These are phyloP conservation scores for Agrilus planipennis DNA, from an alignment of 1,140 invertebrate genomes.

Conservation along the genomic window DNA sequence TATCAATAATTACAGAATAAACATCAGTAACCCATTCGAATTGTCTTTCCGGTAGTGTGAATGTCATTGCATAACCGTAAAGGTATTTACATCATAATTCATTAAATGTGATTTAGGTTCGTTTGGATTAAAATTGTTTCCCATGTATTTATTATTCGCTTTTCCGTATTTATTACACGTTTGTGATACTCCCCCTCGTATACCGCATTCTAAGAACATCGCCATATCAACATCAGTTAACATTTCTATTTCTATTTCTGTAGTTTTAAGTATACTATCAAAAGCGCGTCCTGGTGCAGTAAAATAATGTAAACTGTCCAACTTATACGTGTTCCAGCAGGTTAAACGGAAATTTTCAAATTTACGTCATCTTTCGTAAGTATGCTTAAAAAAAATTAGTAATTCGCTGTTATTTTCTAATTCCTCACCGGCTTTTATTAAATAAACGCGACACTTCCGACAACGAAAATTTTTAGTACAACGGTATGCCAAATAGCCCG, in stretches of 20 bases:
- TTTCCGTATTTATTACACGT: slow-evolving; percentile 14
- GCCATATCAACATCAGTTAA: slow-evolving; percentile 29
- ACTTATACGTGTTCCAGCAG: slow-evolving; percentile 23
- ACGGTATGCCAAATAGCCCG: too few relatives aligned
- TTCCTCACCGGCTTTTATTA: too few relatives aligned
- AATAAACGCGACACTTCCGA: too few relatives aligned
- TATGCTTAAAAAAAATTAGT: too few relatives aligned
- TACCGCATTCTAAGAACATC: slow-evolving; percentile 23
- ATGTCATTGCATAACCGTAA: slow-evolving; percentile 37
- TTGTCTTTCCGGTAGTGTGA: slow-evolving; percentile 27
- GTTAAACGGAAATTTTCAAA: slow-evolving; percentile 37
- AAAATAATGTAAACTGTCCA: slow-evolving; percentile 31
- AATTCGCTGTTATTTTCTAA: too few relatives aligned
- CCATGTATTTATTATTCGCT: slow-evolving; percentile 13
- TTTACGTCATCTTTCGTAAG: too few relatives aligned
- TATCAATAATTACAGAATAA: slow-evolving; percentile 10
- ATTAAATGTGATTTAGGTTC: slow-evolving; percentile 2
- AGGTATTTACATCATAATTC: slow-evolving; percentile 42
- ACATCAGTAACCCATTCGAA: slow-evolving; percentile 38
- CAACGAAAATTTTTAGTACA: too few relatives aligned
- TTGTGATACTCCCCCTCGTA: slow-evolving; percentile 15
- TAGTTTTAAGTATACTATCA: slow-evolving; percentile 34
- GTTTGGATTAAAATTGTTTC: slow-evolving; percentile 10
- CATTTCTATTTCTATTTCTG: slow-evolving; percentile 35
- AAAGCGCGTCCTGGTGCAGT: slow-evolving; percentile 32